Evolutionary conservation across 2,113 vertebrate species (phyloP).

Genomic region (Bungarus multicinctus): DNA sequence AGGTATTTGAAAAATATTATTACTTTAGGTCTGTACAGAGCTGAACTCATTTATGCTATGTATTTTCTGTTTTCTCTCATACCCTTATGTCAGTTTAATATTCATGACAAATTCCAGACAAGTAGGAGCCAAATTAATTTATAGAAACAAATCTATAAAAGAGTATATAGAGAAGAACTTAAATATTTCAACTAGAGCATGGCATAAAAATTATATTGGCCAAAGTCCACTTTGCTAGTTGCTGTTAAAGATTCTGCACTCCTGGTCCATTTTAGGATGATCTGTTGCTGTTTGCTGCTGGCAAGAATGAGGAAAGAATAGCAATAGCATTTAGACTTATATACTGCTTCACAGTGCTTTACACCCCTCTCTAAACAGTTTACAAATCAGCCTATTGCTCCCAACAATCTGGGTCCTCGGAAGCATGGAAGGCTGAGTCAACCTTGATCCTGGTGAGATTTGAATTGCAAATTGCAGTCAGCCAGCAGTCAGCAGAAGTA

Average conservation of each 20-base stretch:
- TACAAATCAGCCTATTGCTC: too few species aligned
- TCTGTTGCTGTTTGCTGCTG: not conserved
- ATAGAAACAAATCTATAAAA: not conserved
- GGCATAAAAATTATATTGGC: not conserved
- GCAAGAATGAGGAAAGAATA: not conserved
- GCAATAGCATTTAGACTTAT: too few species aligned
- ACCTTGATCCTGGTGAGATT: too few species aligned
- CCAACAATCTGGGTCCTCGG: too few species aligned
- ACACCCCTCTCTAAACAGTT: too few species aligned
- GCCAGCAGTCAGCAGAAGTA: too few species aligned
- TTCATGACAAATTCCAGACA: not conserved
- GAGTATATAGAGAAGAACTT: not conserved
- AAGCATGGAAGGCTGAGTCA: too few species aligned
- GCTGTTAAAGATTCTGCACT: not conserved
- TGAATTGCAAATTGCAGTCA: too few species aligned
- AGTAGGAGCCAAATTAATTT: not conserved
- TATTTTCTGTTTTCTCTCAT: not conserved
- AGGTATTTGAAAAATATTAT: not conserved
- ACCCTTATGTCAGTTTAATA: not conserved
- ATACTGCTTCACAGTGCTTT: too few species aligned
- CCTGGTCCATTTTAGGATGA: not conserved
- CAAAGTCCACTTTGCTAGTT: not conserved
- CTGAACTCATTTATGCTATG: not conserved
- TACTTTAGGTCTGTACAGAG: not conserved
- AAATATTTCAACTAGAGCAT: not conserved